Percentiles rank a stretch among this genome's conserved stretches.
These are phyloP conservation scores for Melanotaenia pygmaea DNA, from an alignment of 2,797 vertebrate species.

Conservation along the genomic window DNA sequence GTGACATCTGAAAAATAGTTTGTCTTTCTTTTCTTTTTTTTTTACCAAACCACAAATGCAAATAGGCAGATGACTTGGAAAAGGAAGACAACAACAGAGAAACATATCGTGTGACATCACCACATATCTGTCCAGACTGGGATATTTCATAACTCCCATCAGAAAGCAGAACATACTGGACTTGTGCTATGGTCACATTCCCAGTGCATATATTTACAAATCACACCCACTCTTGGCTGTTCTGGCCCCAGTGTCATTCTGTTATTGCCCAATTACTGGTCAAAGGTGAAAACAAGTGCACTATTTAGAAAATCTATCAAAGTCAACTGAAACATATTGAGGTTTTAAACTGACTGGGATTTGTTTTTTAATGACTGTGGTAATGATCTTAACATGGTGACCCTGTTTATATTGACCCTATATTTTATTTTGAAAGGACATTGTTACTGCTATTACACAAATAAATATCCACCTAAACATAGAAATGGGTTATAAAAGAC, in stretches of 20 bases:
- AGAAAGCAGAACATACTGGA: background rate
- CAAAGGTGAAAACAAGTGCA: background rate
- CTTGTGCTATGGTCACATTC: background rate
- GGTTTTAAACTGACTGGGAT: background rate
- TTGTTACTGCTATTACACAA: background rate
- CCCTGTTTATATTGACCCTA: background rate
- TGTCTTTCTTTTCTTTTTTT: background rate
- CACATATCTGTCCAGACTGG: background rate
- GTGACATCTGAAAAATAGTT: conserved; percentile 4
- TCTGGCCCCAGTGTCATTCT: background rate
- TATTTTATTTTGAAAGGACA: background rate
- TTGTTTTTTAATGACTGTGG: background rate
- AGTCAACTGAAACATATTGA: background rate
- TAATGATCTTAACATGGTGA: background rate
- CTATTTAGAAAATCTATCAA: background rate
- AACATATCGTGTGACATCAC: background rate
- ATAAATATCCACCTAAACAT: too few relatives aligned
- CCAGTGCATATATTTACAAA: background rate
- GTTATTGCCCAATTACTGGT: background rate
- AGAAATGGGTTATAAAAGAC: background rate
- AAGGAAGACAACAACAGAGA: background rate
- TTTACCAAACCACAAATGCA: background rate
- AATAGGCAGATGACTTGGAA: background rate
- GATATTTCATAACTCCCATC: background rate
- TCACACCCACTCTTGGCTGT: background rate